Evolutionary conservation across 2,797 vertebrate genomes (phyloP), one percentile per base, ranked within the genome.

Genomic region (Podarcis siculus): DNA sequence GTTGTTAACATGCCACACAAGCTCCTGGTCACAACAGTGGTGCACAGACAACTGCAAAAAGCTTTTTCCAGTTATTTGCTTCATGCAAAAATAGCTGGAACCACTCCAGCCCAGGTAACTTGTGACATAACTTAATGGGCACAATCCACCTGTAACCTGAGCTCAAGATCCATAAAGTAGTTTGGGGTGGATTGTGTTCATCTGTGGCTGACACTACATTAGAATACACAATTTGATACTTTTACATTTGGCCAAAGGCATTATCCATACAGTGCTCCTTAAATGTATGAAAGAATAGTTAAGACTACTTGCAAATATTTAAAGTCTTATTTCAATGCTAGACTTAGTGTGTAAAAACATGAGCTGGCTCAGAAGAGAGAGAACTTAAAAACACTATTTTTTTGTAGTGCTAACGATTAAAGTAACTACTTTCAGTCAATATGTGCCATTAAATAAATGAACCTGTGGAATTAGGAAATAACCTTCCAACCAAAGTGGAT

Each of bases 321-420:
- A 91, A 95, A 96, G 93, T 95, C 95, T 96, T 95, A 95, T 93
- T 95, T 94, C 93, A 95, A 87, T 92, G 93, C 94, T 94, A 93
- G 94, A 94, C 92, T 91, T 91, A 82, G 93, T 92, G 83, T 90
- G 87, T 91, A 96, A 97, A 98, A 97, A 97, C 97, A 98, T 98
- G 98, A 99, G 98, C 98, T 98, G 98, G 98, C 98, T 99, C 98
- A 97, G 98, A 97, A 98, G 97, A 97, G 97, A 98, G 97, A 97
- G 93, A 89, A 90, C 86, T 96, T 97, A 97, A 97, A 64, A 96
- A 98, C 92, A 80, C 95, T 95, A 93, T 95, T 96, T 95, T 95
- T 96, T 95, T 94, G 71, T 89, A 86, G 88, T 69, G 83, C 97
- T 95, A 96, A 96, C 96, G 96, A 96, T 96, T 96, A 96, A 97